Evolutionary conservation across 1,140 invertebrate species (phyloP), one percentile per base, ranked within the genome.

Genomic region (Heterodera schachtii): DNA sequence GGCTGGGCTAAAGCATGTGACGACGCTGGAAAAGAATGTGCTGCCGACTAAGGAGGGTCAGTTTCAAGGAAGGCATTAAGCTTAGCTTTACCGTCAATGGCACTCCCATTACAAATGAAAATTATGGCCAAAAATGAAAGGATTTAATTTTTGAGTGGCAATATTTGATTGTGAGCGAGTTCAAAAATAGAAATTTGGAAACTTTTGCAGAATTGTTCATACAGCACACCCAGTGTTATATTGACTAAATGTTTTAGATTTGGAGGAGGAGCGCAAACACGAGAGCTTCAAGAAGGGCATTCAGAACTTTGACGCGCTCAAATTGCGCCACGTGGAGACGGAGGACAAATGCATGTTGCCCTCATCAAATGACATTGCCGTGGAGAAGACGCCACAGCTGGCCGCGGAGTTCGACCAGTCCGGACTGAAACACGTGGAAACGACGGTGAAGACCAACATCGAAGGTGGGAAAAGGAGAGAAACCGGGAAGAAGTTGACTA

Each of bases 21-120:
- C 78, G 21, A 79, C 78, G 6, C 31, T 73, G n/a, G 82, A 84
- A 43, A 84, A 84, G 81, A 84, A 84, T 73, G 75, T 76, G 19
- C 67, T 84, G 8, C 82, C 82, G 49, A 84, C 82, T 19, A 83
- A 84, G 46, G 75, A 84, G 75, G 82, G 82, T 83, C 4, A 57
- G 80, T n/a, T 2, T 16, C 16, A 19, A 5, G 13, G 49, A 52
- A 31, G 31, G 31, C 31, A n/a, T n/a, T 31, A 31, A 31, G 31
- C 31, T 31, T 31, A 31, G 31, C 31, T 31, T 31, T 31, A 31
- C 31, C 31, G 31, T 31, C 31, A 31, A 0, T 31, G 31, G 31
- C 31, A 31, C 31, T 31, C 31, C 31, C 31, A 31, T 31, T 31
- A 31, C 31, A 31, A 31, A 31, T 31, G 31, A 31, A 31, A 31